Conservation (phyloP, 2,113 vertebrate genomes). For the Entomyzon cyanotis region DNA sequence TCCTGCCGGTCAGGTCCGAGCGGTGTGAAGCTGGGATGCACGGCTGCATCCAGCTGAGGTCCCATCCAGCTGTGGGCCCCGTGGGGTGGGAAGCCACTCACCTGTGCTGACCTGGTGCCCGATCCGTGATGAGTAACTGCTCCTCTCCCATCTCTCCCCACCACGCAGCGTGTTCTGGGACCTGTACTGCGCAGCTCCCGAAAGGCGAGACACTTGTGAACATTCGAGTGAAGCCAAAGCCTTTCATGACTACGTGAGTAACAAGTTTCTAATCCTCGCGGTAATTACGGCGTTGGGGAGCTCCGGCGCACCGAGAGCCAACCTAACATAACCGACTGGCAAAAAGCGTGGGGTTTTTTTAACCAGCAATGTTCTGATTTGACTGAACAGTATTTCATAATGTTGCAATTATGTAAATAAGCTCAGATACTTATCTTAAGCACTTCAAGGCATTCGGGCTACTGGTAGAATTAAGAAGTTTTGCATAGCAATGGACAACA, state of each 20-base stretch:
- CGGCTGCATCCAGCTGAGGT: neutral
- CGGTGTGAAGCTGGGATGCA: rapidly evolving
- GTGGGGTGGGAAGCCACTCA: neutral
- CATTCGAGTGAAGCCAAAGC: slow-evolving; percentile 99
- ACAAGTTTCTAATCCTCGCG: slow-evolving; percentile 71
- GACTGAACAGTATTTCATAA: slow-evolving; percentile 56
- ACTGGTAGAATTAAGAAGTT: slow-evolving; percentile 17
- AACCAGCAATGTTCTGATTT: slow-evolving; percentile 27
- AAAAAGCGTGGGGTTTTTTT: neutral
- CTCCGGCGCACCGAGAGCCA: slow-evolving; percentile 18
- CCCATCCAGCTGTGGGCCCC: neutral
- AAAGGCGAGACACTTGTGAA: slow-evolving; percentile 98
- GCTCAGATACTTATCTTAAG: slow-evolving; percentile 48
- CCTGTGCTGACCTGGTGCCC: neutral
- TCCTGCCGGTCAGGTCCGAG: rapidly evolving
- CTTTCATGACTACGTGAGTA: slow-evolving; percentile 99
- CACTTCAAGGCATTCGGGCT: neutral
- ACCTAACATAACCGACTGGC: slow-evolving; percentile 18
- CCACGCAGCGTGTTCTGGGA: slow-evolving; percentile 95
- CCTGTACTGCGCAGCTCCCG: slow-evolving; percentile 98
- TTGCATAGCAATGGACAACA: neutral
- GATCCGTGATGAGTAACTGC: slow-evolving; percentile 31
- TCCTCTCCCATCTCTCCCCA: slow-evolving; percentile 40
- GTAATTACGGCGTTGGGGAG: slow-evolving; percentile 68
- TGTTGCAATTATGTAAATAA: slow-evolving; percentile 57